phyloP scores from a whole-genome alignment of 2,797 vertebrate species.

The Dendrocincla tyrannina region DNA sequence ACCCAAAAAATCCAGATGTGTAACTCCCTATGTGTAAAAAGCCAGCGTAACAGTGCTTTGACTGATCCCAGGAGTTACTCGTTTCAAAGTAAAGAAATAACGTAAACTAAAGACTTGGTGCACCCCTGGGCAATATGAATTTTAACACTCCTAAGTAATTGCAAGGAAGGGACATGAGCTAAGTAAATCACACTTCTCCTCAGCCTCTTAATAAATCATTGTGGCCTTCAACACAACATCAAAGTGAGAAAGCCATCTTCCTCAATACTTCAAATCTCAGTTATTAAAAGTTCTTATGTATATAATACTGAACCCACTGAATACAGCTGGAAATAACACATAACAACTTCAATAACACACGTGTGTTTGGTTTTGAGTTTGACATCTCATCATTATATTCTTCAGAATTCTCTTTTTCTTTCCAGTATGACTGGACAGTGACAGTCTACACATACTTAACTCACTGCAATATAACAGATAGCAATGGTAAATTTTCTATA shows the following conservation, averaged over 20 bases:
- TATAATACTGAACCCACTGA: background rate
- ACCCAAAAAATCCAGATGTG: background rate
- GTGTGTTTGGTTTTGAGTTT: background rate
- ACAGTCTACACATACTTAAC: background rate
- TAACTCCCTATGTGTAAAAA: background rate
- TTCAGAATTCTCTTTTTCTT: background rate
- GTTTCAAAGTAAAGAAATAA: background rate
- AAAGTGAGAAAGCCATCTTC: background rate
- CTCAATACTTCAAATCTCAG: background rate
- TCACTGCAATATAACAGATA: background rate
- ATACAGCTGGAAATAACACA: background rate
- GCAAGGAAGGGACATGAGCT: background rate
- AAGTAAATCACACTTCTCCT: background rate
- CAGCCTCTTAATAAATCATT: background rate
- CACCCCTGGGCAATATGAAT: background rate
- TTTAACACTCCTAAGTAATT: background rate
- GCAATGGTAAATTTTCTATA: background rate
- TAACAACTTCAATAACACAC: rapidly evolving
- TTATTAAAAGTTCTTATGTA: background rate
- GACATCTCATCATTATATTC: background rate
- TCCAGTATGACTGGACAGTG: background rate
- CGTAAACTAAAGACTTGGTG: background rate
- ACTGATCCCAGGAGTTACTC: background rate
- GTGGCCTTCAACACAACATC: background rate
- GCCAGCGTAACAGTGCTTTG: background rate